Evolutionary conservation across 30 jellyfish, hydroid and myxozoan genomes (phyloP), one percentile per base, ranked within the genome.

Genomic region (Catostylus mosaicus): DNA sequence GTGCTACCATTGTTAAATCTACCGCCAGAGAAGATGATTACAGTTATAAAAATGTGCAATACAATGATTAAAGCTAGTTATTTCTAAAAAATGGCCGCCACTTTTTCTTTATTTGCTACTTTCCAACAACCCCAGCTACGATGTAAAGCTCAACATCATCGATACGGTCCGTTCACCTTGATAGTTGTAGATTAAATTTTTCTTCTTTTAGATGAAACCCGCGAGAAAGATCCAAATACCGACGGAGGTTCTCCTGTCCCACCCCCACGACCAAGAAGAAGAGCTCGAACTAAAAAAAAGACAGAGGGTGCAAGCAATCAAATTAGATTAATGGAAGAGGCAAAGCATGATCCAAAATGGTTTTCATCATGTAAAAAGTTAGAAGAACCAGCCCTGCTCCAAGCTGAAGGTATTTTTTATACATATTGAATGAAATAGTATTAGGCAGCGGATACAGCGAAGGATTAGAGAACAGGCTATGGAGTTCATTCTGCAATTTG

Each of bases 261-360:
- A 0, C 98, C 98, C 24, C 98, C 98, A 36, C 92, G 98, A 48
- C 98, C 91, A 32, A 88, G 94, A 30, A 84, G 97, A 27, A 87
- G 82, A 54, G 98, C 98, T n/a, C 80, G 94, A 86, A 87, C 85
- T 73, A 75, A 86, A 45, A 75, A 84, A 36, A 85, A 80, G 40
- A 51, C 90, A 23, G 90, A 77, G n/a, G 74, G 67, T 38, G 65
- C 73, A n/a, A 84, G 87, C 32, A 87, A 86, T 33, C 95, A 73
- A 36, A 30, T 19, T 9, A 69, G 75, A 20, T 78, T 61, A 22
- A 23, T 77, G 73, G 96, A 79, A 35, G 95, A 86, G 59, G 94
- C 95, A 38, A 92, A 86, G 48, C 90, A 92, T 34, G 98, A 92
- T 33, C 82, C 94, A 1, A 86, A 79, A 31, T 92, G 98, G 98